Base-by-base conservation (phyloP, 2,888 invertebrate species). In the Agriotes lineatus region DNA sequence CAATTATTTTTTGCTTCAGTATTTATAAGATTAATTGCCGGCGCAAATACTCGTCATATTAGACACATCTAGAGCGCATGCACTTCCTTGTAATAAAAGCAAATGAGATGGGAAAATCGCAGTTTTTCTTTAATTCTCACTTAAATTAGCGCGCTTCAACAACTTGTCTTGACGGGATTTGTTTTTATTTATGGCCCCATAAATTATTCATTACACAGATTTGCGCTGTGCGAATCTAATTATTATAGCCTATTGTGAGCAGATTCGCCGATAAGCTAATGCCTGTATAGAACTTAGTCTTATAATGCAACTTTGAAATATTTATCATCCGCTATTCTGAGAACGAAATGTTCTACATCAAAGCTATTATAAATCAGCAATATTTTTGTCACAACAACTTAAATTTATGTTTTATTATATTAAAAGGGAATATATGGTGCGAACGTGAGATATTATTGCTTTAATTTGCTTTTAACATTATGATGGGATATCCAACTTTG, bases 121-220 rank as follows among this genome's bases (percentile, higher is more conserved):
- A 56, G 45, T 67, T 62, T 52, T 30, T 54, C 25, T 63, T 57
- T 67, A 67, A 57, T 67, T 62, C 62, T 62, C 62, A 52, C 39
- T 68, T 58, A 63, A 68, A 63, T 64, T 63, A 64, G 52, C 42
- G 58, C 62, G 35, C 61, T 56, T 67, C 67, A 67, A 62, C 67
- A 67, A 48, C 57, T 62, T 64, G 54, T 64, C 56, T 58, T 59
- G 33, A 3, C 33, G 61, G 44, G 48, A 59, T 67, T 45, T 62
- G 56, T 58, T 63, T 64, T 68, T 59, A 68, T 68, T 68, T 63
- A 68, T 59, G 18, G 54, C 58, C 33, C 52, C 48, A 63, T 68
- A 63, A 68, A 68, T 68, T 68, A 68, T 68, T 68, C 68, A 68
- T 68, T 59, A 68, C 25, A 59, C 50, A 63, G 68, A 68, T 68